Percentiles rank a stretch among this genome's conserved stretches.
Evolutionary conservation across 2,888 invertebrate species (phyloP).

Genomic region (Terebella lapidaria): DNA sequence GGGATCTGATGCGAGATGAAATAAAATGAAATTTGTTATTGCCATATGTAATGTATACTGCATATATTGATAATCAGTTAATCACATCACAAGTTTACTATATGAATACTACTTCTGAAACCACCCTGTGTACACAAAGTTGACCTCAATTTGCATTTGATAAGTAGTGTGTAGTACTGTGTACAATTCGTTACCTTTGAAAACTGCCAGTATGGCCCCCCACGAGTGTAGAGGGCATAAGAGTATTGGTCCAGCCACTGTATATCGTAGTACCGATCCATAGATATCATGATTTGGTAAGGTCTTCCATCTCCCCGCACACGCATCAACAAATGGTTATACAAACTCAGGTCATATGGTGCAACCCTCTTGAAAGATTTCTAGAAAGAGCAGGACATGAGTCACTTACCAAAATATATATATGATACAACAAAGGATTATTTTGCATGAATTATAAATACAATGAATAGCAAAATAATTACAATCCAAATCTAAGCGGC

Average conservation of each 20-base stretch:
- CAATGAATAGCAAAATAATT: background rate
- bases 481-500: background rate
- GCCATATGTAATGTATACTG: too few species aligned
- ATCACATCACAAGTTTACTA: background rate
- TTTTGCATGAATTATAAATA: background rate
- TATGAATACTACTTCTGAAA: background rate
- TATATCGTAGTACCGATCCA: constrained; percentile 65
- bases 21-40: background rate
- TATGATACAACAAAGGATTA: too few species aligned
- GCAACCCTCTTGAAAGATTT: constrained; percentile 56
- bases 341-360: constrained; percentile 70
- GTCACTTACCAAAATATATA: too few species aligned
- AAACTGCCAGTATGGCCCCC: constrained; percentile 97
- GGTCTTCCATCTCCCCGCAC: constrained; percentile 90
- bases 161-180: too few species aligned
- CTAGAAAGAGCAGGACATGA: constrained; percentile 34
- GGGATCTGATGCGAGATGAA: constrained; percentile 69
- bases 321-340: constrained; percentile 72
- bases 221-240: constrained; percentile 84
- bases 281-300: constrained; percentile 72
- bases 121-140: too few species aligned
- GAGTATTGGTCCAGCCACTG: constrained; percentile 85
- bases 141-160: too few species aligned
- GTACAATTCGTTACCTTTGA: too few species aligned
- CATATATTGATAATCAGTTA: too few species aligned